These are phyloP conservation scores for Sipha maydis DNA, from an alignment of 2,888 invertebrate genomes.

Conservation along the genomic window DNA sequence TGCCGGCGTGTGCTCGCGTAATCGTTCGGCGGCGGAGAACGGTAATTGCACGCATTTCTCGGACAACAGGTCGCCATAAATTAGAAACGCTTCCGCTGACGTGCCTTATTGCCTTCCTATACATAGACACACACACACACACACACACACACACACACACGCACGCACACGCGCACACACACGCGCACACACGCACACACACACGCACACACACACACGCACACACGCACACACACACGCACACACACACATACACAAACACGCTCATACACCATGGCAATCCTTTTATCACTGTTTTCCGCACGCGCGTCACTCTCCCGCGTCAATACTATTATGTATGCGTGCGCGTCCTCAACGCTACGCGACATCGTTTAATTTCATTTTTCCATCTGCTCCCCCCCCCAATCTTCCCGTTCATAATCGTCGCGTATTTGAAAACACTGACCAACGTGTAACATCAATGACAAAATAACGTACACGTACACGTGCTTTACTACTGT, in stretches of 20 bases:
- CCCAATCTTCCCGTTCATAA: too few relatives aligned
- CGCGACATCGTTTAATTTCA: not conserved
- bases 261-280: too few relatives aligned
- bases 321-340: not conserved
- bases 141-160: too few relatives aligned
- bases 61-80: slow-evolving; percentile 62
- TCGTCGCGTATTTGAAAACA: not conserved
- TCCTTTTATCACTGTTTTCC: too few relatives aligned
- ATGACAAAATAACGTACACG: too few relatives aligned
- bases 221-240: too few relatives aligned
- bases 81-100: slow-evolving; percentile 53
- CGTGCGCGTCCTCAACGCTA: not conserved
- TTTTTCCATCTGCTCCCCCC: not conserved
- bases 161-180: too few relatives aligned
- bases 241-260: too few relatives aligned
- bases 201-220: too few relatives aligned
- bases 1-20: slow-evolving; percentile 58
- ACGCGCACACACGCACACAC: too few relatives aligned
- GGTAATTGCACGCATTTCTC: slow-evolving; percentile 61
- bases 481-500: too few relatives aligned
- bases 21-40: slow-evolving; percentile 54
- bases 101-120: not conserved
- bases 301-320: not conserved
- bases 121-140: too few relatives aligned
- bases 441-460: not conserved